These are phyloP conservation scores for Montipora cactus DNA, from an alignment of 64 coral and sea anemone species.

Conservation along the genomic window DNA sequence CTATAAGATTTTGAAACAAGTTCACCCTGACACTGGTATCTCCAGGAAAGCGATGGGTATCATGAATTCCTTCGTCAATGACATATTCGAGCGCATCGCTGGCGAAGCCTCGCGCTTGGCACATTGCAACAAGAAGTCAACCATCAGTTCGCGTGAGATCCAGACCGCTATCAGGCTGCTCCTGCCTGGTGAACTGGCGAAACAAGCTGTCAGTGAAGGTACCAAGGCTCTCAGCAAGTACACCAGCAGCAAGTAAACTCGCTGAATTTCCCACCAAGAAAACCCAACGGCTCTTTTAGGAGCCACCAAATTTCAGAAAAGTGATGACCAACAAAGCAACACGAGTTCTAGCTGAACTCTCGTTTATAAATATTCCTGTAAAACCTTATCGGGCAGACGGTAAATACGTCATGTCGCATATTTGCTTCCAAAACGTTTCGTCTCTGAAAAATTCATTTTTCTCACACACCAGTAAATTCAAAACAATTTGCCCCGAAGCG, in stretches of 20 bases:
- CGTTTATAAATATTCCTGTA: not conserved
- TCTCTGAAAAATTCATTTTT: too few relatives aligned
- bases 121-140: conserved; percentile 68
- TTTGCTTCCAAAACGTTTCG: too few relatives aligned
- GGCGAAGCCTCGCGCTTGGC: conserved; percentile 56
- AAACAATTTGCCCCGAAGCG: too few relatives aligned
- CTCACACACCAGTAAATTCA: too few relatives aligned
- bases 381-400: too few relatives aligned
- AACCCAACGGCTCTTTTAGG: not conserved
- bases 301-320: not conserved
- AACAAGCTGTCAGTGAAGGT: not conserved
- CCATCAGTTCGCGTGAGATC: conserved; percentile 48
- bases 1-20: conserved; percentile 62
- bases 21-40: conserved; percentile 67
- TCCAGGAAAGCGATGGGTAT: conserved; percentile 70
- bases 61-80: conserved; percentile 79
- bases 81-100: conserved; percentile 84
- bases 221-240: not conserved
- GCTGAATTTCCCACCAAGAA: not conserved
- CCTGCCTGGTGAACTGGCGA: conserved; percentile 40
- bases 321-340: not conserved
- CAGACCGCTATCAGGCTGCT: conserved; percentile 54
- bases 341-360: not conserved
- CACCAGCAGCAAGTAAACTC: not conserved
- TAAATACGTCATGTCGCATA: too few relatives aligned